phyloP scores from a whole-genome alignment of 2,797 vertebrate genomes.

The Poeciliopsis presidionis region DNA sequence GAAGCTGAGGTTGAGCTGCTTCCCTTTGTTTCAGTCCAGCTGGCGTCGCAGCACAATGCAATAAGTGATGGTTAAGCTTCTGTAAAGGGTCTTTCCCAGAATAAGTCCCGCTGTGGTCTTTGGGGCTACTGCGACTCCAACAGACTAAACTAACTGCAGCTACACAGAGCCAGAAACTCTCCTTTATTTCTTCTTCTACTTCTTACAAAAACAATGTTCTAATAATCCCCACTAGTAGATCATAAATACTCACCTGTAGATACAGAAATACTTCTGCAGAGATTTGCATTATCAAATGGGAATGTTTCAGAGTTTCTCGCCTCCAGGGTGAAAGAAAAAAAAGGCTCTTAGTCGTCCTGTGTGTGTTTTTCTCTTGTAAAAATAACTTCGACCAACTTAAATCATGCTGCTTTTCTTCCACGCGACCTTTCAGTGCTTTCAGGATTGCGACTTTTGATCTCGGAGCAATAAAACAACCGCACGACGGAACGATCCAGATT shows the following conservation, averaged over 20 bases:
- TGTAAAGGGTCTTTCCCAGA: constrained; percentile 65
- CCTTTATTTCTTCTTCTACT: constrained; percentile 6
- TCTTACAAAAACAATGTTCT: neutral
- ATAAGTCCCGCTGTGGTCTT: constrained; percentile 60
- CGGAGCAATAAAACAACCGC: constrained; percentile 21
- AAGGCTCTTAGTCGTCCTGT: neutral
- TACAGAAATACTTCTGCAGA: neutral
- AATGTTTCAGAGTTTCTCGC: neutral
- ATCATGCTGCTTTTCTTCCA: neutral
- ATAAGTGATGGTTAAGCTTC: constrained; percentile 59
- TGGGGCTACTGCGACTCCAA: constrained; percentile 57
- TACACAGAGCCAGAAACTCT: neutral
- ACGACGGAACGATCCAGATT: constrained; percentile 53
- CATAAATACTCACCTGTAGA: constrained; percentile 1
- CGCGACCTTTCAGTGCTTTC: neutral
- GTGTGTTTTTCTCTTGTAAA: neutral
- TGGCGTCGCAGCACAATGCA: constrained; percentile 28
- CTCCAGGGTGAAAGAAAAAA: neutral
- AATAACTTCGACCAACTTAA: neutral
- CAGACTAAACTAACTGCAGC: constrained; percentile 40
- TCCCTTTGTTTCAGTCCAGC: constrained; percentile 46
- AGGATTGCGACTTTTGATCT: too few species aligned
- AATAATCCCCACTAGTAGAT: constrained; percentile 1
- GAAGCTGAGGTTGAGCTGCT: constrained; percentile 53
- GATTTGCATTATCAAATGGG: constrained; percentile 1